Evolutionary conservation across 2,888 invertebrate species (phyloP).

Genomic region (Terebella lapidaria): DNA sequence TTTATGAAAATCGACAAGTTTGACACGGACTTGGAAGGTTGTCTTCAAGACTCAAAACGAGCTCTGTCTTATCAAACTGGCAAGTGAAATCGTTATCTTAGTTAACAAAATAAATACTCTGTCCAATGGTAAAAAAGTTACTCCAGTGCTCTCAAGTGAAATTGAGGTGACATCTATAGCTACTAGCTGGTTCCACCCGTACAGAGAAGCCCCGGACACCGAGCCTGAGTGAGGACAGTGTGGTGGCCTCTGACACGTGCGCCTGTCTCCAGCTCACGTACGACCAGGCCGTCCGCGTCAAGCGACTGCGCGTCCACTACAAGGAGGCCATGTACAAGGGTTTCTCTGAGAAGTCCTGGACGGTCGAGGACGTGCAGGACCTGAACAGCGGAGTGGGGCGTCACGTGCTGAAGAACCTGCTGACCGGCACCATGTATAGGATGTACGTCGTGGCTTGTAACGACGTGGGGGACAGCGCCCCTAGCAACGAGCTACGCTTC

Average conservation of each 20-base stretch:
- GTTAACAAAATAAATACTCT: background rate
- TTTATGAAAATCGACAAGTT: slow-evolving; percentile 19
- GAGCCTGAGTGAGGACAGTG: slow-evolving; percentile 6
- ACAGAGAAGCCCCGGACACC: slow-evolving; percentile 19
- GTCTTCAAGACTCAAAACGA: slow-evolving; percentile 17
- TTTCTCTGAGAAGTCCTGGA: slow-evolving; percentile 21
- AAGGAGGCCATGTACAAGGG: slow-evolving; percentile 22
- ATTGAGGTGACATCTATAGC: background rate
- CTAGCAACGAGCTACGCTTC: slow-evolving; percentile 21
- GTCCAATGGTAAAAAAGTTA: too few relatives aligned
- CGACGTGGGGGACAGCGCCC: slow-evolving; percentile 19
- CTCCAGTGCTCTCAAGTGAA: too few relatives aligned
- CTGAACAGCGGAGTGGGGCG: slow-evolving; percentile 8
- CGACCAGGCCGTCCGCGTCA: slow-evolving; percentile 18
- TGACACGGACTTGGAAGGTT: slow-evolving; percentile 19
- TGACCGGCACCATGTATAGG: slow-evolving; percentile 18
- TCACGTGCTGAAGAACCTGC: slow-evolving; percentile 9
- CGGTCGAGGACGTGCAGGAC: slow-evolving; percentile 4
- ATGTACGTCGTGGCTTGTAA: slow-evolving; percentile 16
- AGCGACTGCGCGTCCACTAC: slow-evolving; percentile 13
- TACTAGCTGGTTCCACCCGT: background rate
- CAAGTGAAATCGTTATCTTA: slow-evolving; percentile 5
- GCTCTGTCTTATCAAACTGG: slow-evolving; percentile 26
- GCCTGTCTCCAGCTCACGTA: slow-evolving; percentile 18
- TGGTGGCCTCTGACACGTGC: slow-evolving; percentile 15